A percentile compares a stretch with the other conserved stretches of the same genome.
Evolutionary conservation across 2,113 vertebrate species (phyloP).

Genomic region (Nyctibius bracteatus): DNA sequence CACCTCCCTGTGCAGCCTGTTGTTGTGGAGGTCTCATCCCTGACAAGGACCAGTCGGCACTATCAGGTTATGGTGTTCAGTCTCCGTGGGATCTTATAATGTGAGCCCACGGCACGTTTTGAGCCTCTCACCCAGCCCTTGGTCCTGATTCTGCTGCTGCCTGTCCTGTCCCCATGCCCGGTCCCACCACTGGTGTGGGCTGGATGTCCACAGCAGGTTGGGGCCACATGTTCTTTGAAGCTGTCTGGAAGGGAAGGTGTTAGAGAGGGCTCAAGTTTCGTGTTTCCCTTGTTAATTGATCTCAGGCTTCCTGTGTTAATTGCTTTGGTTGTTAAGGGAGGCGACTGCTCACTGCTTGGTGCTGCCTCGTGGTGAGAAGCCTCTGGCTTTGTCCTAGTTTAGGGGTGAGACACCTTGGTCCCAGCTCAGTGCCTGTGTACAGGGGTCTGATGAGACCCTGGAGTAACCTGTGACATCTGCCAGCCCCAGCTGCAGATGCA

Average conservation of each 20-base stretch:
- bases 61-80: not conserved
- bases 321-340: not conserved
- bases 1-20: too few relatives aligned
- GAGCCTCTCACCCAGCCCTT: too few relatives aligned
- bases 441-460: not conserved
- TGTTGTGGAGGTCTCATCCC: not conserved
- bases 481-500: too few relatives aligned
- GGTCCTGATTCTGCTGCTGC: not conserved
- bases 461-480: not conserved
- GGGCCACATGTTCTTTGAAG: not conserved
- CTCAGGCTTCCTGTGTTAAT: not conserved
- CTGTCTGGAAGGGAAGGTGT: not conserved
- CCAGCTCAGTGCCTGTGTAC: not conserved
- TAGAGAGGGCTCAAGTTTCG: not conserved
- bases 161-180: not conserved
- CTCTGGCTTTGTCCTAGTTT: not conserved
- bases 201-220: not conserved
- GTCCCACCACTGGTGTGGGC: rapidly evolving
- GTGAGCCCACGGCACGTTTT: not conserved
- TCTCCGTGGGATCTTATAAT: rapidly evolving
- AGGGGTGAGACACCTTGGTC: not conserved
- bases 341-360: not conserved
- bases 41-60: not conserved
- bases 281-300: not conserved
- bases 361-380: not conserved